Conservation (phyloP, 2,113 vertebrate species). For the Halichoerus grypus region DNA sequence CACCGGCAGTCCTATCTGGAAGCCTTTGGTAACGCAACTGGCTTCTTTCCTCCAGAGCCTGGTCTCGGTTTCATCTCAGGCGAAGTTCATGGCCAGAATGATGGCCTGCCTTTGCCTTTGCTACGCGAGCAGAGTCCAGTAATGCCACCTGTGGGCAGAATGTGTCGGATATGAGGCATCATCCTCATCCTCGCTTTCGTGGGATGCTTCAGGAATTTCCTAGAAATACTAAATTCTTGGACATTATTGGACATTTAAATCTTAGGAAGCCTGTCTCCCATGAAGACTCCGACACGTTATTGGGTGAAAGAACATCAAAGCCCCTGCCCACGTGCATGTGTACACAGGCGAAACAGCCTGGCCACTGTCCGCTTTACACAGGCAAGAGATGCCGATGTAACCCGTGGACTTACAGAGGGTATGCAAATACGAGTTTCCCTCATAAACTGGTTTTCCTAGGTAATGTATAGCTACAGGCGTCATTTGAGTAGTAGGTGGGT, state of each 20-base stretch:
- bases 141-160: not conserved
- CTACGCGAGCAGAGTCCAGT: not conserved
- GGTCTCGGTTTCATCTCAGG: not conserved
- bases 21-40: not conserved
- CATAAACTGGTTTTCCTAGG: not conserved
- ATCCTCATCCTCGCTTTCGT: not conserved
- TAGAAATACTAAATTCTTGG: not conserved
- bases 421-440: not conserved
- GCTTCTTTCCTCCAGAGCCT: not conserved
- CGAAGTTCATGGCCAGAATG: not conserved
- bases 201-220: not conserved
- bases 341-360: accelerated
- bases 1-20: not conserved
- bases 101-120: not conserved
- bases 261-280: not conserved
- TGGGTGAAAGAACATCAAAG: not conserved
- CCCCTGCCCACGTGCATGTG: accelerated
- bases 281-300: not conserved
- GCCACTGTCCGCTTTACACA: not conserved
- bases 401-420: not conserved
- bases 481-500: not conserved
- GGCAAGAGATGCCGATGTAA: not conserved
- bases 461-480: not conserved
- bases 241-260: not conserved
- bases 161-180: not conserved